Base-by-base conservation (phyloP, 2,797 vertebrate genomes). In the Pyrocephalus nanus region DNA sequence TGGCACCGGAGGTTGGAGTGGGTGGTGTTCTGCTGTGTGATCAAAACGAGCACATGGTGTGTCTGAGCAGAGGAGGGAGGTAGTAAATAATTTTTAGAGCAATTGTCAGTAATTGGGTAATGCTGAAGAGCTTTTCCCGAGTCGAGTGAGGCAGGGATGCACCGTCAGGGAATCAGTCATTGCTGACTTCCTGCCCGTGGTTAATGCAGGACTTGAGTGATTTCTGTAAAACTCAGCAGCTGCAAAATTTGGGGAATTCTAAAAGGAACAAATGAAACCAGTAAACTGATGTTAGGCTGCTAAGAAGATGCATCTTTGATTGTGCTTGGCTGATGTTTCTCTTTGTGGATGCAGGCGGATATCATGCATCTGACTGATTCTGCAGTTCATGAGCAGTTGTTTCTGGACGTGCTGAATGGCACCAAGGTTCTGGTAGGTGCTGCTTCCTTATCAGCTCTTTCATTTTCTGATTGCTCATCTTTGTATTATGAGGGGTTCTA, bases 391-490 rank as follows among this genome's bases (percentile, higher is more conserved):
- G 98, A 98, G 88, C 99, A 99, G 70, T 98, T 99, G 29, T 99
- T 99, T 96, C 98, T 99, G 97, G 99, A 99, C 5, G 98, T 99
- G 62, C 97, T 99, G 20, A 98, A 98, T 10, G 98, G 98, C 38
- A 98, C 99, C 92, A 99, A 98, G 97, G 98, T 98, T 18, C 97
- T 99, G 96, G 99, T 99, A 96, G 98, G 98, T 98, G 69, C 71
- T 76, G 45, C 15, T 77, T 75, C 42, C 42, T 92, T 90, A 6
- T 88, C 58, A 55, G 15, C 67, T 91, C 51, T 70, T 73, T 40
- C 3, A 53, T 75, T 64, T 84, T 25, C 57, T 23, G 21, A 0
- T 84, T 79, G 69, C 30, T 87, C 26, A 32, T 60, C 47, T 69
- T 51, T 77, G 11, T 51, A 1, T 19, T 29, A 2, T 14, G 23